Conservation (phyloP, 2,888 invertebrate genomes). For the Apeira syringaria region DNA sequence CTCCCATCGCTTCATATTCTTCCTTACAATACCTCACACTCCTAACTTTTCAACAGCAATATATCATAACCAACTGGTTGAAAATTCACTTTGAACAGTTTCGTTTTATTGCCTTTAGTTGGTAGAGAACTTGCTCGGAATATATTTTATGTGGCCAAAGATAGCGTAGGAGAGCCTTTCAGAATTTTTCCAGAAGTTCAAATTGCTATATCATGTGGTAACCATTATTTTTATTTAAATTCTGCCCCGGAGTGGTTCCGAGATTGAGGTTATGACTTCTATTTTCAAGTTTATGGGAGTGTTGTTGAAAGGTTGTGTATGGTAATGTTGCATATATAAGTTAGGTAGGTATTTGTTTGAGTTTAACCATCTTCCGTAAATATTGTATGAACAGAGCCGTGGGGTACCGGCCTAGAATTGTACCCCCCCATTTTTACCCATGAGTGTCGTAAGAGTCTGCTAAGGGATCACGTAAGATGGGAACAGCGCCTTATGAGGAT, state of each 20-base stretch:
- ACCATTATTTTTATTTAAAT: conserved; percentile 29
- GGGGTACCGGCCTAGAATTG: too few relatives aligned
- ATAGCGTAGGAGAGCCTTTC: conserved; percentile 19
- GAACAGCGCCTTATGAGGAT: too few relatives aligned
- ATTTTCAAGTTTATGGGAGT: conserved; percentile 9
- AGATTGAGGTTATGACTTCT: conserved; percentile 20
- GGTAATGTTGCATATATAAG: too few relatives aligned
- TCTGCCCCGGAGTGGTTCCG: conserved; percentile 18
- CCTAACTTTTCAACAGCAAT: conserved; percentile 19
- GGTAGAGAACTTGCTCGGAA: conserved; percentile 30
- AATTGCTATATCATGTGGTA: conserved; percentile 30
- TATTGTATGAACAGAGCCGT: too few relatives aligned
- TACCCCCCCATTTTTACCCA: too few relatives aligned
- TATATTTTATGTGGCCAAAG: conserved; percentile 34
- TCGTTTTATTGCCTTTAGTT: conserved; percentile 34
- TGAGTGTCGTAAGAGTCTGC: too few relatives aligned
- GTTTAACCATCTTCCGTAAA: too few relatives aligned
- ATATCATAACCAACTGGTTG: conserved; percentile 29
- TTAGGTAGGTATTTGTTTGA: too few relatives aligned
- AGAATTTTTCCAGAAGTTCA: conserved; percentile 18
- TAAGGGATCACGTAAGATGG: too few relatives aligned
- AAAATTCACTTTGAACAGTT: conserved; percentile 35
- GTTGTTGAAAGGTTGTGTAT: background rate
- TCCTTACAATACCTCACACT: too few relatives aligned
- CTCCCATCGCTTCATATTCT: too few relatives aligned